Conservation (phyloP, 2,888 invertebrate genomes). For the Acronicta aceris region DNA sequence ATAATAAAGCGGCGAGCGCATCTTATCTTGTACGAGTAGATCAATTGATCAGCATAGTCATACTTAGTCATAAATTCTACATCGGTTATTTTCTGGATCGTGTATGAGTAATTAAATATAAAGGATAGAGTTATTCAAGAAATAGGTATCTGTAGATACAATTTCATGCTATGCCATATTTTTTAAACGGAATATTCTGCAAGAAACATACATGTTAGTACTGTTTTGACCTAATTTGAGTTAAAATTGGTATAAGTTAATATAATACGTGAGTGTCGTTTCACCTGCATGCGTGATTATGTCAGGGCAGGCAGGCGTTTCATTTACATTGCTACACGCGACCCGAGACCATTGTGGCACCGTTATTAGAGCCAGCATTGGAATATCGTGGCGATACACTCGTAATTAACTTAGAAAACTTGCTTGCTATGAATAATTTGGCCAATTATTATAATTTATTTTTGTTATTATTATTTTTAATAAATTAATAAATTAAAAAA, state of each 20-base stretch:
- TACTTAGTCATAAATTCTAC: too few relatives aligned
- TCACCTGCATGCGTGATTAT: constrained; percentile 62
- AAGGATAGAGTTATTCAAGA: too few relatives aligned
- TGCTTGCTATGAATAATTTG: constrained; percentile 17
- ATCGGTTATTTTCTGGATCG: too few relatives aligned
- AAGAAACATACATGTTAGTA: constrained; percentile 1
- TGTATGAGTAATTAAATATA: too few relatives aligned
- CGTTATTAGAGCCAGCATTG: constrained; percentile 58
- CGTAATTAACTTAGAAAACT: constrained; percentile 31
- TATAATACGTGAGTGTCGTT: constrained; percentile 46
- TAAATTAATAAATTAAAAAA: too few relatives aligned
- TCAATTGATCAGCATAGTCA: too few relatives aligned
- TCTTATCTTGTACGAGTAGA: too few relatives aligned
- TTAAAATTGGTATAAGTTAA: constrained; percentile 51
- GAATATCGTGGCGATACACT: constrained; percentile 32
- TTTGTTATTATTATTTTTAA: too few relatives aligned
- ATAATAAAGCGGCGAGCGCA: too few relatives aligned
- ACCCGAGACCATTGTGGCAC: constrained; percentile 40
- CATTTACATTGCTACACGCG: constrained; percentile 66
- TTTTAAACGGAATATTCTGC: not conserved
- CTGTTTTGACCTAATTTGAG: constrained; percentile 54
- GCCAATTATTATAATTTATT: not conserved
- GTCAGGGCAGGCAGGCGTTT: constrained; percentile 54
- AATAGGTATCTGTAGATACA: too few relatives aligned
- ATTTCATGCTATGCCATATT: not conserved